Percentiles rank a stretch among this genome's conserved stretches.
Evolutionary conservation across 2,113 vertebrate species (phyloP).

Genomic region (Galbula dea): DNA sequence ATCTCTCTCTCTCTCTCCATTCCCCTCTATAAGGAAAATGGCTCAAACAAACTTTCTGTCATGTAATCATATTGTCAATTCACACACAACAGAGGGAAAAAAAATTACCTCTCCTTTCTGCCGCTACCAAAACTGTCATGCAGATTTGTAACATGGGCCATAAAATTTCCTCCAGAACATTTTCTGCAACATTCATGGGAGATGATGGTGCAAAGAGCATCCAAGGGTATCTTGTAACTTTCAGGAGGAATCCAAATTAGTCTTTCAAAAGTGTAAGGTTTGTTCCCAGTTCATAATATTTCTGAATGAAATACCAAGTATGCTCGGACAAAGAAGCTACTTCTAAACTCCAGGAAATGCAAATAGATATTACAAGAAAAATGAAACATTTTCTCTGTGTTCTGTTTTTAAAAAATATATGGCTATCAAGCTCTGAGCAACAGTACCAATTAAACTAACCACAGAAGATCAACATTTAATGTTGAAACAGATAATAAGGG

Average conservation of each 20-base stretch:
- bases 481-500: constrained; percentile 2
- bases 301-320: background rate
- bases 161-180: background rate
- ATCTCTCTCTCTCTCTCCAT: background rate
- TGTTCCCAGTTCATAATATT: background rate
- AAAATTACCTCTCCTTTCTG: background rate
- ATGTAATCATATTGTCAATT: background rate
- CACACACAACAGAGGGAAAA: background rate
- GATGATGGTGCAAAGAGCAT: background rate
- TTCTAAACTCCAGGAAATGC: background rate
- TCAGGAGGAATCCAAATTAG: background rate
- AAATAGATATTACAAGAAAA: background rate
- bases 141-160: background rate
- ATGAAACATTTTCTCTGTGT: background rate
- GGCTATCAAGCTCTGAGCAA: background rate
- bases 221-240: background rate
- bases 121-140: background rate
- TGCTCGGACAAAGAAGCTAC: background rate
- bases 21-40: background rate
- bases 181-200: background rate
- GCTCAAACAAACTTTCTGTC: background rate
- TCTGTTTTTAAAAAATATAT: constrained; percentile 17
- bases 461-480: constrained; percentile 23
- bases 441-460: constrained; percentile 21
- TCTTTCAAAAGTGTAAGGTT: background rate